Conservation (phyloP, 2,113 vertebrate species). For the Dasyurus viverrinus region DNA sequence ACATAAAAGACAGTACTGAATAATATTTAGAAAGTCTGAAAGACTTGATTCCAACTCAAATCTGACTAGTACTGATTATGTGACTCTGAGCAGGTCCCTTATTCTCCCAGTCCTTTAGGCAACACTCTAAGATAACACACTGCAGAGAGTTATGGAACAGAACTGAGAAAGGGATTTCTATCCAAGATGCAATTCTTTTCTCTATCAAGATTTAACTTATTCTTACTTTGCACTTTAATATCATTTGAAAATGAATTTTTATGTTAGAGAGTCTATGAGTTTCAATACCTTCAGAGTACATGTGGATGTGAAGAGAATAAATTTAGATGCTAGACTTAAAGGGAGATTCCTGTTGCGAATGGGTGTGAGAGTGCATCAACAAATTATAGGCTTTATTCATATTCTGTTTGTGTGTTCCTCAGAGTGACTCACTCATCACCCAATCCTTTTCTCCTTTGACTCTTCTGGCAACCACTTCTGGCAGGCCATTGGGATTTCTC, state of each 20-base stretch:
- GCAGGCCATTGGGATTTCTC: slow-evolving; percentile 66
- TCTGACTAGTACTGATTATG: not conserved
- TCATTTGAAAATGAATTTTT: slow-evolving; percentile 36
- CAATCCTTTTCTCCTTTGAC: slow-evolving; percentile 35
- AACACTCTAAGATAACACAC: not conserved
- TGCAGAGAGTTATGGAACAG: not conserved
- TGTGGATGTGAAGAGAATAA: not conserved
- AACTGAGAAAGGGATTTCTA: not conserved
- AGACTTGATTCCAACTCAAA: not conserved
- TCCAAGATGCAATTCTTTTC: not conserved
- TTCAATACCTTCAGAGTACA: not conserved
- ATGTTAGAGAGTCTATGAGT: not conserved
- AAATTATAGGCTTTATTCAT: slow-evolving; percentile 9
- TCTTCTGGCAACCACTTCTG: slow-evolving; percentile 36
- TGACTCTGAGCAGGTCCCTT: not conserved
- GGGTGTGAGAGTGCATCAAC: slow-evolving; percentile 30
- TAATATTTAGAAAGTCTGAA: not conserved
- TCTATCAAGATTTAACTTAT: not conserved
- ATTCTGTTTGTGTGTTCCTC: slow-evolving; percentile 43
- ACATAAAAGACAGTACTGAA: not conserved
- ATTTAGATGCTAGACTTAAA: not conserved
- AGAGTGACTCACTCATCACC: slow-evolving; percentile 55
- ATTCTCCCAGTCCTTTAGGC: not conserved
- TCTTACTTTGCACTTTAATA: slow-evolving; percentile 27
- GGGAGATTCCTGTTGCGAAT: not conserved